Evolutionary conservation across 2,797 vertebrate genomes (phyloP).

Genomic region (Carcharodon carcharias): DNA sequence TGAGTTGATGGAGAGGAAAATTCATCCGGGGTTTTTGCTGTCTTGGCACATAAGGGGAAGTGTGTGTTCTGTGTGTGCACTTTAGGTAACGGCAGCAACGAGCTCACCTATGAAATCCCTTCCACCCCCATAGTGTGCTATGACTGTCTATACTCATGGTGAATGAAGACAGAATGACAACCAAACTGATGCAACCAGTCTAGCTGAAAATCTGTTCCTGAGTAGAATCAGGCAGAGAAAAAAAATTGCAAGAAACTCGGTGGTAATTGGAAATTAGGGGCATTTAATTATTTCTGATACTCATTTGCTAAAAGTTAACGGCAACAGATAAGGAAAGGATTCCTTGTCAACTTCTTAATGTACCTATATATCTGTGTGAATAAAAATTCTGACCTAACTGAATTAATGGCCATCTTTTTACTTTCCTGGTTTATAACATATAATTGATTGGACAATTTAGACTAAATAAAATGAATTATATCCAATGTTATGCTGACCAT

Average conservation of each 20-base stretch:
- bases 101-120: background rate
- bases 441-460: conserved; percentile 27
- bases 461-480: conserved; percentile 26
- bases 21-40: background rate
- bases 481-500: background rate
- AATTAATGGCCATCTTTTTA: conserved; percentile 25
- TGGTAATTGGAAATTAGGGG: background rate
- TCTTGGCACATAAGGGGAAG: background rate
- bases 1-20: background rate
- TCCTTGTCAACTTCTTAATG: conserved; percentile 21
- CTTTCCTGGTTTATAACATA: conserved; percentile 1
- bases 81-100: background rate
- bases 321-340: background rate
- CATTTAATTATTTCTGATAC: background rate
- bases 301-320: background rate
- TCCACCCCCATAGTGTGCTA: background rate
- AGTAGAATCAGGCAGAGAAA: background rate
- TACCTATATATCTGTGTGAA: conserved; percentile 11
- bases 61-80: background rate
- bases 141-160: background rate
- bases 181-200: background rate
- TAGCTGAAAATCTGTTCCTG: background rate
- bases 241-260: background rate
- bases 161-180: background rate
- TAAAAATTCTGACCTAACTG: background rate